Evolutionary conservation across 2,888 invertebrate genomes (phyloP).

Genomic region (Lithodes maja): DNA sequence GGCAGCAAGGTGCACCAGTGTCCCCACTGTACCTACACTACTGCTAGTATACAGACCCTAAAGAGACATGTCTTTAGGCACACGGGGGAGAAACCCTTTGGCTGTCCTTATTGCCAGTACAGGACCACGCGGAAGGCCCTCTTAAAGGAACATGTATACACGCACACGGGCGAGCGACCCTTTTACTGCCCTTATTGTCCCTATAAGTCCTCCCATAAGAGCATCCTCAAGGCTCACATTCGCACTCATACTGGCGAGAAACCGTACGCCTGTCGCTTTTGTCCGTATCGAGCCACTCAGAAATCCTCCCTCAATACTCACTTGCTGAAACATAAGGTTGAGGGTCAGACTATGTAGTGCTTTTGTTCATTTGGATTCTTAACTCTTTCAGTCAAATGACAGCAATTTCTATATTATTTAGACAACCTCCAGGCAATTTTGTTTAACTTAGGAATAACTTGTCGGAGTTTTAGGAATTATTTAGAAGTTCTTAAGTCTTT

Average conservation of each 20-base stretch:
- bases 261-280: slow-evolving; percentile 61
- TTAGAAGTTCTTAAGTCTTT: too few relatives aligned
- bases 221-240: slow-evolving; percentile 51
- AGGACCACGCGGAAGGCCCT: slow-evolving; percentile 52
- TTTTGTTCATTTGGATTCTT: background rate
- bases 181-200: slow-evolving; percentile 56
- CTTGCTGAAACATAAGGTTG: slow-evolving; percentile 47
- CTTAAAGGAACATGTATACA: slow-evolving; percentile 54
- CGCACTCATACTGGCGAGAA: slow-evolving; percentile 59
- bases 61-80: slow-evolving; percentile 58
- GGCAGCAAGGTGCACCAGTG: slow-evolving; percentile 55
- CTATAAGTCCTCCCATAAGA: slow-evolving; percentile 56
- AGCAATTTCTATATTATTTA: too few relatives aligned
- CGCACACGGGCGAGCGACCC: slow-evolving; percentile 61
- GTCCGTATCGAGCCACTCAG: slow-evolving; percentile 63
- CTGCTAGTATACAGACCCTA: slow-evolving; percentile 52
- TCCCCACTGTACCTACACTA: slow-evolving; percentile 61
- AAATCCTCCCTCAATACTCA: slow-evolving; percentile 63
- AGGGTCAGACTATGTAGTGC: slow-evolving; percentile 33
- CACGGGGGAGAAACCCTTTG: slow-evolving; percentile 62
- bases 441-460: too few relatives aligned
- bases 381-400: too few relatives aligned
- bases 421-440: too few relatives aligned
- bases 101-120: slow-evolving; percentile 52
- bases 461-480: too few relatives aligned